A percentile compares a stretch with the other conserved stretches of the same genome.
Evolutionary conservation across 2,797 vertebrate species (phyloP).

Genomic region (Danionella dracula): DNA sequence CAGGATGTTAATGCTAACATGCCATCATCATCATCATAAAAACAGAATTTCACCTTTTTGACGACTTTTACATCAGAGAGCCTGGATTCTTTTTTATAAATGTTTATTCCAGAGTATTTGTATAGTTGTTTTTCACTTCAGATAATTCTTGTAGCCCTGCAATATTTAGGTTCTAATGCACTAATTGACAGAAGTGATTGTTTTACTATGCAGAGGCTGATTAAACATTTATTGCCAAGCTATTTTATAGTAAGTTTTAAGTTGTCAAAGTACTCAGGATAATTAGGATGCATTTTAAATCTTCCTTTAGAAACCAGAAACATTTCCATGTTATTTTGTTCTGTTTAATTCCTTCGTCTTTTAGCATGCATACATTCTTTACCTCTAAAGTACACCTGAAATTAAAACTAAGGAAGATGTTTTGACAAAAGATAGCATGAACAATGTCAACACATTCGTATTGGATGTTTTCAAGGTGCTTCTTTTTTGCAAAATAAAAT

Average conservation of each 20-base stretch:
- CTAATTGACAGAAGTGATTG: conserved; percentile 29
- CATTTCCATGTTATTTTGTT: neutral
- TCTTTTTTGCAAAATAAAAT: no score
- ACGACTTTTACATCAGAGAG: neutral
- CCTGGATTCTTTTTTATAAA: neutral
- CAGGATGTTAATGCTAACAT: neutral
- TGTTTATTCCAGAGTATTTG: neutral
- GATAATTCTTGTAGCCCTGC: conserved; percentile 10
- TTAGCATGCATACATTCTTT: no score
- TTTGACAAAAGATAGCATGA: no score
- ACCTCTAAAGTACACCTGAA: no score
- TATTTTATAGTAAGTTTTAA: neutral
- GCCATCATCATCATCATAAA: no score
- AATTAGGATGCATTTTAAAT: neutral
- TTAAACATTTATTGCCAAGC: conserved; percentile 33
- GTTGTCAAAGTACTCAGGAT: neutral
- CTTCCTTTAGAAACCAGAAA: neutral
- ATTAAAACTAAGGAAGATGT: no score
- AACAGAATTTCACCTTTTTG: no score
- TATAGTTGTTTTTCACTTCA: conserved; percentile 3
- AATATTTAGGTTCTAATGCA: conserved; percentile 21
- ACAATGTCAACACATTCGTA: no score
- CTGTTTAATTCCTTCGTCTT: no score
- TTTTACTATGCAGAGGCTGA: conserved; percentile 25
- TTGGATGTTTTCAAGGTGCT: no score